Conservation (phyloP, 2,113 vertebrate species). For the Ibidorhyncha struthersii region DNA sequence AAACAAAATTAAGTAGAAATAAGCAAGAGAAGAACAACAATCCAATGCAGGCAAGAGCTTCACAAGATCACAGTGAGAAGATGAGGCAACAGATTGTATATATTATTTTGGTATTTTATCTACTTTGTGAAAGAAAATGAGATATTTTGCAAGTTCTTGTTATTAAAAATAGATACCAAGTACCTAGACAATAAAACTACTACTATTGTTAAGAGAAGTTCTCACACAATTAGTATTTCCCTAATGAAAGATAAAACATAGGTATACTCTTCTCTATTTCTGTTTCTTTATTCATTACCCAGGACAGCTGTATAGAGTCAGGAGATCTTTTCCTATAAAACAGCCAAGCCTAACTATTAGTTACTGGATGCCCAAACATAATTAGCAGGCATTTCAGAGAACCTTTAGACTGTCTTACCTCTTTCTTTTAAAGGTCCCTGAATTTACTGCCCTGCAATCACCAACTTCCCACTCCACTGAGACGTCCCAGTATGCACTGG, state of each 20-base stretch:
- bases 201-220: neutral
- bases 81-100: neutral
- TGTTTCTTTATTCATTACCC: neutral
- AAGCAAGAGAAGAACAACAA: neutral
- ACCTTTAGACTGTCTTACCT: slow-evolving; percentile 86
- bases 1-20: neutral
- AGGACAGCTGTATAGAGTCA: neutral
- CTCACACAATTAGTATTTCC: neutral
- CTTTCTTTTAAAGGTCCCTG: slow-evolving; percentile 82
- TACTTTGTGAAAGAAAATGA: neutral
- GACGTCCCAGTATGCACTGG: slow-evolving; percentile 80
- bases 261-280: neutral
- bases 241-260: neutral
- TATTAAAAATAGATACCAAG: neutral
- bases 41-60: neutral
- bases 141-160: neutral
- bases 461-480: slow-evolving; percentile 83
- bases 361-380: slow-evolving; percentile 74
- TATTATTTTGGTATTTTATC: neutral
- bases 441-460: slow-evolving; percentile 85
- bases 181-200: neutral
- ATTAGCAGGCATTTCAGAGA: slow-evolving; percentile 83
- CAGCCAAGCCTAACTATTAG: slow-evolving; percentile 39
- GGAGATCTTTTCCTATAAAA: neutral
- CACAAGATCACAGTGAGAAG: neutral